phyloP scores from a whole-genome alignment of 1,140 invertebrate genomes.

The Argopecten irradians region DNA sequence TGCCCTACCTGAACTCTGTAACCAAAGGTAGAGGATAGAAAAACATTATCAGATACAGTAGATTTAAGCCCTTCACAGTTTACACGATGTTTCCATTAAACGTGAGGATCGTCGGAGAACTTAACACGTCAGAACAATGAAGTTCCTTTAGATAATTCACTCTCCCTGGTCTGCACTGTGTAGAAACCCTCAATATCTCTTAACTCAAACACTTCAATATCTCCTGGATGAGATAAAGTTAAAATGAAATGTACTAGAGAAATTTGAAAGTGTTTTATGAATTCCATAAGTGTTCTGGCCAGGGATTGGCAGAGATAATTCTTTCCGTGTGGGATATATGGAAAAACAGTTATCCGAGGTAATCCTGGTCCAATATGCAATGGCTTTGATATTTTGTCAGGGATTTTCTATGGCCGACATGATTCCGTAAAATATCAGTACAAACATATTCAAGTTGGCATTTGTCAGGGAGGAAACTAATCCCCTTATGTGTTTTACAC shows the following conservation, averaged over 20 bases:
- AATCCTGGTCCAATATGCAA: background rate
- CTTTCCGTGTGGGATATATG: background rate
- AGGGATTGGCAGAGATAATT: background rate
- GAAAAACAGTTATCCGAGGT: background rate
- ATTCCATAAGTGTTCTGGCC: slow-evolving; percentile 4
- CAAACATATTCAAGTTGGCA: background rate
- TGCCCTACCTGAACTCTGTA: background rate
- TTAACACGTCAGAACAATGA: background rate
- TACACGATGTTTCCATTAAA: background rate
- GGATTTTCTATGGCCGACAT: background rate
- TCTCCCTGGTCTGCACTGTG: background rate
- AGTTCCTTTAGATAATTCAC: slow-evolving; percentile 9
- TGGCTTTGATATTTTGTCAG: background rate
- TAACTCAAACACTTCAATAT: slow-evolving; percentile 7
- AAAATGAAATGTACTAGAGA: background rate
- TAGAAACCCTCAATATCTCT: background rate
- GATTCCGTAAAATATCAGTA: background rate
- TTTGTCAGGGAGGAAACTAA: background rate
- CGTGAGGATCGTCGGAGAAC: background rate
- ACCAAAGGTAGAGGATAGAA: background rate
- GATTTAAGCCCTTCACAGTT: background rate
- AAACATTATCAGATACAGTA: background rate
- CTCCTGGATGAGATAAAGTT: background rate
- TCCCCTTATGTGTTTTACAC: background rate
- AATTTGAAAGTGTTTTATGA: slow-evolving; percentile 4